phyloP scores from a whole-genome alignment of 2,113 vertebrate species.

The Festucalex cinctus region DNA sequence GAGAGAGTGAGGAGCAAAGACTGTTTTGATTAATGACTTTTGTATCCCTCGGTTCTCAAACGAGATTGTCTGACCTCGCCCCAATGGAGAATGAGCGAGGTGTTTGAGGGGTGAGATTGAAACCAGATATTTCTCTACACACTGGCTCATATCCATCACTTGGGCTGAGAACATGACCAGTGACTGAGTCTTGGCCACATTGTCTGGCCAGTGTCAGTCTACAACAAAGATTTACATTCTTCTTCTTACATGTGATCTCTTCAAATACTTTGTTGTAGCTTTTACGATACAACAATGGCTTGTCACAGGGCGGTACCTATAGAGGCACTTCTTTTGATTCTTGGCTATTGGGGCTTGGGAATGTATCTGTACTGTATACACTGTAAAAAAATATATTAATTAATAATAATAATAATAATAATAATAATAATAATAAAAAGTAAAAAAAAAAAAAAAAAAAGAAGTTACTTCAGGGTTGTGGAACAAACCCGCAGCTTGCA shows the following conservation, averaged over 20 bases:
- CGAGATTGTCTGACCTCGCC: constrained; percentile 59
- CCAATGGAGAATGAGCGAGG: constrained; percentile 46
- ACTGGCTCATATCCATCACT: constrained; percentile 48
- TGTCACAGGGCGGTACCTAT: not conserved
- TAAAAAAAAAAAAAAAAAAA: too few species aligned
- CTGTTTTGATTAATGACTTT: constrained; percentile 62
- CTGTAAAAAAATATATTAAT: too few species aligned
- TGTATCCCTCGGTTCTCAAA: constrained; percentile 50
- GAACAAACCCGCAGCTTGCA: too few species aligned
- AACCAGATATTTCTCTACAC: constrained; percentile 61
- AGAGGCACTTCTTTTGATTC: constrained; percentile 4
- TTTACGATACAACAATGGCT: not conserved
- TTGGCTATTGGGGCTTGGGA: not conserved
- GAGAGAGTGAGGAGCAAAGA: constrained; percentile 18
- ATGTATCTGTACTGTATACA: too few species aligned
- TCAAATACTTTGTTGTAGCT: not conserved
- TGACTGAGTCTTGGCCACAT: constrained; percentile 35
- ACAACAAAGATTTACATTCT: not conserved
- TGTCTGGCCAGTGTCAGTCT: constrained; percentile 30
- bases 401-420: too few species aligned
- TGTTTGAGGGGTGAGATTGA: constrained; percentile 46
- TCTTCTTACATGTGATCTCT: not conserved
- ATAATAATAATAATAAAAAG: too few species aligned
- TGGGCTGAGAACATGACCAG: constrained; percentile 45
- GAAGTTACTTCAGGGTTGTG: too few species aligned